Conservation (phyloP, 2,797 vertebrate genomes). For the Sebastes melanostomus region DNA sequence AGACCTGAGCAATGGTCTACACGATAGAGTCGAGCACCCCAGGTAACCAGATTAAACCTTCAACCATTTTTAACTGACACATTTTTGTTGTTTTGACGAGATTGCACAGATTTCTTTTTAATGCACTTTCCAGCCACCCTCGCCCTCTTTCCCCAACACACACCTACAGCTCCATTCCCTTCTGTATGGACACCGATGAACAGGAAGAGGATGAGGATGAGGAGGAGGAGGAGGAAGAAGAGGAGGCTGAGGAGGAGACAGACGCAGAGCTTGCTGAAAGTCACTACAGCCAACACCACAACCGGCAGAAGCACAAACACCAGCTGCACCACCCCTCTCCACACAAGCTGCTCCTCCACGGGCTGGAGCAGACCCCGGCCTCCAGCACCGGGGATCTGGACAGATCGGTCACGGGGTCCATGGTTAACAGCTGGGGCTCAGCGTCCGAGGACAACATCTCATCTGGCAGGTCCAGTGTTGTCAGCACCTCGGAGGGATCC, state of each 20-base stretch:
- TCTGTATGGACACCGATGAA: constrained; percentile 88
- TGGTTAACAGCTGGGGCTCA: constrained; percentile 97
- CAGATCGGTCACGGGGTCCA: constrained; percentile 93
- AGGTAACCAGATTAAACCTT: constrained; percentile 73
- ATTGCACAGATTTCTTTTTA: background rate
- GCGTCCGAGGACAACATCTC: constrained; percentile 96
- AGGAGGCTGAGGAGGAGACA: constrained; percentile 53
- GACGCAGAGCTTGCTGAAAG: constrained; percentile 82
- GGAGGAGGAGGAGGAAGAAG: constrained; percentile 44
- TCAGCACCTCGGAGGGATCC: constrained; percentile 93
- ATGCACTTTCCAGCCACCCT: constrained; percentile 75
- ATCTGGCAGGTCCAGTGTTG: constrained; percentile 87
- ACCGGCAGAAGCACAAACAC: constrained; percentile 61
- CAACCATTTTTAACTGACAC: background rate
- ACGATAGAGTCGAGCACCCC: constrained; percentile 83
- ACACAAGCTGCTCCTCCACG: constrained; percentile 84
- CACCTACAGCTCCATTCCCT: constrained; percentile 89
- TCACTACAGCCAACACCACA: constrained; percentile 69
- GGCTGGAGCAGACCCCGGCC: constrained; percentile 92
- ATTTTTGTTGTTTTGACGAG: background rate
- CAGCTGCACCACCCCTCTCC: constrained; percentile 73
- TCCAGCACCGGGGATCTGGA: constrained; percentile 94
- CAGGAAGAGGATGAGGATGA: constrained; percentile 82
- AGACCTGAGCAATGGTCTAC: constrained; percentile 84
- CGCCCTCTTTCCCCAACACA: constrained; percentile 87